Percentiles rank a stretch among this genome's conserved stretches.
These are phyloP conservation scores for Drosophila prosaltans DNA, from an alignment of 1,140 invertebrate genomes.

Conservation along the genomic window DNA sequence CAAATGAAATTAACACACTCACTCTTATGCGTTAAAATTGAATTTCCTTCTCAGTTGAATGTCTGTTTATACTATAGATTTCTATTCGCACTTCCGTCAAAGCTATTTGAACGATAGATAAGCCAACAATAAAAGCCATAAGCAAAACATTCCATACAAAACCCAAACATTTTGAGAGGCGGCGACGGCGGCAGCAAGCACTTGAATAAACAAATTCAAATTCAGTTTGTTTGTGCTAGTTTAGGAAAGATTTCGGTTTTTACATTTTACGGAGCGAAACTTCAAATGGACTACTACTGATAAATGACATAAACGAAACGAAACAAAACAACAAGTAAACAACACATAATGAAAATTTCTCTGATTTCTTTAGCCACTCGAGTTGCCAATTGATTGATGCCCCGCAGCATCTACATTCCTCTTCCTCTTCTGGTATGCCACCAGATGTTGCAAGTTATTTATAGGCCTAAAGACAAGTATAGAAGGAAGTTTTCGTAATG, in stretches of 20 bases:
- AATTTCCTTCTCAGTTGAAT: background rate
- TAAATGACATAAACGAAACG: too few species aligned
- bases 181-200: background rate
- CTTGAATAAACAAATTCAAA: background rate
- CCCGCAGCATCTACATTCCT: background rate
- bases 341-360: background rate
- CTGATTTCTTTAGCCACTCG: background rate
- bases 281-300: background rate
- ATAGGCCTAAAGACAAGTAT: slow-evolving; percentile 1
- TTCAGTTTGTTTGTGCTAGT: slow-evolving; percentile 6
- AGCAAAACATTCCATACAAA: slow-evolving; percentile 1
- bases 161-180: slow-evolving; percentile 8
- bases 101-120: background rate
- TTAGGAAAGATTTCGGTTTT: background rate
- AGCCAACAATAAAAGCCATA: slow-evolving; percentile 13
- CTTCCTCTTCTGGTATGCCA: background rate
- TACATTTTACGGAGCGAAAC: background rate
- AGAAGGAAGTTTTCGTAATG: background rate
- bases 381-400: slow-evolving; percentile 8
- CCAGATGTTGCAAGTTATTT: slow-evolving; percentile 30
- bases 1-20: background rate
- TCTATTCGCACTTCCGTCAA: slow-evolving; percentile 9
- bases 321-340: background rate
- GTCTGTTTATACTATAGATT: background rate
- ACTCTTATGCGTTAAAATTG: background rate